Evolutionary conservation across 1,140 invertebrate species (phyloP).

Genomic region (Tetranychus urticae): DNA sequence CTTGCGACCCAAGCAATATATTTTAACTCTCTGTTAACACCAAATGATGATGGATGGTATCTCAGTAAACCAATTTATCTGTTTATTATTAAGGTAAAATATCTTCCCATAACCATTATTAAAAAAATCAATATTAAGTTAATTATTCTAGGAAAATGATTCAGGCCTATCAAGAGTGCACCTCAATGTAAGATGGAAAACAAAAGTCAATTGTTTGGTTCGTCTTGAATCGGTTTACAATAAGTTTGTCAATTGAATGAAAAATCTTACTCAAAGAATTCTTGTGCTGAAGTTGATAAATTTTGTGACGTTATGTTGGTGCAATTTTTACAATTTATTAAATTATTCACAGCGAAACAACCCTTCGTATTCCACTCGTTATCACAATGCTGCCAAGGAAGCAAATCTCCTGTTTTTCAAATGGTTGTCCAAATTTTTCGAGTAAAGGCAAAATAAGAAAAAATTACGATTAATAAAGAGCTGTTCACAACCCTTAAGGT

Average conservation of each 20-base stretch:
- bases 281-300: conserved; percentile 18
- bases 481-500: not conserved
- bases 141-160: too few species aligned
- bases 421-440: not conserved
- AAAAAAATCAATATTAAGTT: too few species aligned
- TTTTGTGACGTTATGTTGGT: conserved; percentile 7
- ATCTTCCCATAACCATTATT: too few species aligned
- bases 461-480: not conserved
- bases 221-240: not conserved
- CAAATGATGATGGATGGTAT: too few species aligned
- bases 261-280: conserved; percentile 21
- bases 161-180: too few species aligned
- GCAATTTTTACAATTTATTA: conserved; percentile 6
- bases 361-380: conserved; percentile 25
- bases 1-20: too few species aligned
- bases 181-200: too few species aligned
- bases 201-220: too few species aligned
- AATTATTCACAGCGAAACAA: conserved; percentile 15
- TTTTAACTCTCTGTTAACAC: too few species aligned
- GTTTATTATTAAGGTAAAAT: too few species aligned
- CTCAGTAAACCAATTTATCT: too few species aligned
- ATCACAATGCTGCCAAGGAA: conserved; percentile 27
- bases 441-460: not conserved
- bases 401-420: conserved; percentile 8
- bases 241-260: too few species aligned